A percentile compares a stretch with the other conserved stretches of the same genome.
Evolutionary conservation across 1,140 invertebrate genomes (phyloP).

Genomic region (Drosophila pseudoobscura): DNA sequence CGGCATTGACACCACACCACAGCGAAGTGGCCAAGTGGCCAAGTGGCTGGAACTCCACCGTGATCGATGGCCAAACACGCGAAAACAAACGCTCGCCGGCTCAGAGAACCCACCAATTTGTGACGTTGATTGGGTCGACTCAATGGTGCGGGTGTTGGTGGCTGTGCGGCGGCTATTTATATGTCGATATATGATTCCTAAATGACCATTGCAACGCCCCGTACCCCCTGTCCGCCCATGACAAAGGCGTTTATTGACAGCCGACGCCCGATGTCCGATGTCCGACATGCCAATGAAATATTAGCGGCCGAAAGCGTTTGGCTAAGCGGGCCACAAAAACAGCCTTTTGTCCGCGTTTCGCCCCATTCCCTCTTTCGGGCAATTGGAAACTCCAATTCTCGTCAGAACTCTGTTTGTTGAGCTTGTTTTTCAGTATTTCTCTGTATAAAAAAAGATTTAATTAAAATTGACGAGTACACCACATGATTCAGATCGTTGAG

Average conservation of each 20-base stretch:
- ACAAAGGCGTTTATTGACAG: constrained; percentile 74
- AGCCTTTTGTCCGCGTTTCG: constrained; percentile 61
- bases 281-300: constrained; percentile 71
- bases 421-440: constrained; percentile 31
- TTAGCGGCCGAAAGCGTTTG: constrained; percentile 41
- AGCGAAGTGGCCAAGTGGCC: too few relatives aligned
- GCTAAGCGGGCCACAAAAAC: constrained; percentile 52
- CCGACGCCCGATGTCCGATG: constrained; percentile 60
- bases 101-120: constrained; percentile 53
- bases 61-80: constrained; percentile 37
- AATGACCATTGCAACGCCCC: constrained; percentile 17
- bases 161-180: constrained; percentile 16
- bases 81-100: constrained; percentile 18
- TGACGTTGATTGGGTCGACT: constrained; percentile 61
- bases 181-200: constrained; percentile 53
- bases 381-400: constrained; percentile 68
- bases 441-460: constrained; percentile 64
- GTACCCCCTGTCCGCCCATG: constrained; percentile 7
- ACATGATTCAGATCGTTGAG: constrained; percentile 37
- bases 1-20: constrained; percentile 58
- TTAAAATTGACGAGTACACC: constrained; percentile 70
- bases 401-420: constrained; percentile 38
- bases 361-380: not conserved
- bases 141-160: constrained; percentile 39
- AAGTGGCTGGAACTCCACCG: constrained; percentile 14